phyloP scores from a whole-genome alignment of 1,140 invertebrate species.

The Saccostrea echinata region DNA sequence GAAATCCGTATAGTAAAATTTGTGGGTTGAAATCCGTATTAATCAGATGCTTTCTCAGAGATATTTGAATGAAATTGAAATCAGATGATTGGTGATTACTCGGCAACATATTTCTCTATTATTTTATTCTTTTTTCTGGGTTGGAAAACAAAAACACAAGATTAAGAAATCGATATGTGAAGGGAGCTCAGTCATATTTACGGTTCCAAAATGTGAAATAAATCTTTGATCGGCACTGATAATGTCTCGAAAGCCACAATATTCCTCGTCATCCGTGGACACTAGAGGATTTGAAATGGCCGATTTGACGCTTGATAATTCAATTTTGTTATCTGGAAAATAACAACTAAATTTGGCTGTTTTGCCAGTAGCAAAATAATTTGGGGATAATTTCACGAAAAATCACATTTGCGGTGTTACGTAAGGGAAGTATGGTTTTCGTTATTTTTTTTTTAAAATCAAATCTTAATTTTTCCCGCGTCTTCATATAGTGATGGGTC shows the following conservation, averaged over 20 bases:
- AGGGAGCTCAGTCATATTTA: not conserved
- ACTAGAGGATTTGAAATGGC: slow-evolving; percentile 3
- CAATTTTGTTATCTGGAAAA: slow-evolving; percentile 35
- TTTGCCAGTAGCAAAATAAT: slow-evolving; percentile 25
- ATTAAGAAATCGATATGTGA: slow-evolving; percentile 5
- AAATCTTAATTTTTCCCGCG: no score
- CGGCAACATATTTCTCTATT: no score
- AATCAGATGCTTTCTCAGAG: no score
- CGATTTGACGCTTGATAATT: slow-evolving; percentile 31
- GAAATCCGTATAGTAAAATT: no score
- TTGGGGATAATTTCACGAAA: slow-evolving; percentile 8
- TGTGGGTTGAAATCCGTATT: no score
- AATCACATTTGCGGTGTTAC: not conserved
- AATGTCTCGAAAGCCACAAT: not conserved
- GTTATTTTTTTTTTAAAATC: not conserved
- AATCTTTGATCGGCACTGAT: slow-evolving; percentile 27
- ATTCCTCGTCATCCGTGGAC: not conserved
- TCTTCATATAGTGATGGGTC: no score
- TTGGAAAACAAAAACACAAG: slow-evolving; percentile 13
- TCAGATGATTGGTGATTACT: no score
- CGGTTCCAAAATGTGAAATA: slow-evolving; percentile 27
- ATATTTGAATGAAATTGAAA: no score
- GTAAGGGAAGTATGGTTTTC: not conserved
- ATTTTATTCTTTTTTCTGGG: not conserved
- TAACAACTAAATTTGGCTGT: slow-evolving; percentile 26